Conservation (phyloP, 2,888 invertebrate genomes). For the Dryococelus australis region DNA sequence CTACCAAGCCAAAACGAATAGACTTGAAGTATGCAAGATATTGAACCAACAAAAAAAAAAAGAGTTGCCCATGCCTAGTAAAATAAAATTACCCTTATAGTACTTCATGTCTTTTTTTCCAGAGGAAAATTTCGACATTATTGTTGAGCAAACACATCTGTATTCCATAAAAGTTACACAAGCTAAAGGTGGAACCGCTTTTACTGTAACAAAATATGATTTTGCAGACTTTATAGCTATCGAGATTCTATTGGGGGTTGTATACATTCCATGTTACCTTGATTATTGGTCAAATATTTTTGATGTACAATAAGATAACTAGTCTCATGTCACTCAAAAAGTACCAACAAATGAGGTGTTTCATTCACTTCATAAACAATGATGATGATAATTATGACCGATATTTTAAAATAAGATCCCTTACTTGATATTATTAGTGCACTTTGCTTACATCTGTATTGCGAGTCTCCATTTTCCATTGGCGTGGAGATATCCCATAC, state of each 20-base stretch:
- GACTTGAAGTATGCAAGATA: background rate
- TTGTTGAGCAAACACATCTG: background rate
- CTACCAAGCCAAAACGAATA: background rate
- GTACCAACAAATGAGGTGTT: background rate
- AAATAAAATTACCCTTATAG: background rate
- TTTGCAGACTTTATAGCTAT: background rate
- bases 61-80: background rate
- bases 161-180: background rate
- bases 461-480: background rate
- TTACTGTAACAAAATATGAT: background rate
- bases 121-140: background rate
- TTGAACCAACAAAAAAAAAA: background rate
- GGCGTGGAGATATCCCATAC: background rate
- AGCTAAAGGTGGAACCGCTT: background rate
- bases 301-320: background rate
- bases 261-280: background rate
- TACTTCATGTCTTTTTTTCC: background rate
- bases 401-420: background rate
- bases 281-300: background rate
- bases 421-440: background rate
- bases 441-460: background rate
- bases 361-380: background rate
- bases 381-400: background rate
- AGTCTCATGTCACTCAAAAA: background rate
- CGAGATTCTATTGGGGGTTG: background rate